Base-by-base conservation (phyloP, 2,888 invertebrate species). In the Carcina quercana region DNA sequence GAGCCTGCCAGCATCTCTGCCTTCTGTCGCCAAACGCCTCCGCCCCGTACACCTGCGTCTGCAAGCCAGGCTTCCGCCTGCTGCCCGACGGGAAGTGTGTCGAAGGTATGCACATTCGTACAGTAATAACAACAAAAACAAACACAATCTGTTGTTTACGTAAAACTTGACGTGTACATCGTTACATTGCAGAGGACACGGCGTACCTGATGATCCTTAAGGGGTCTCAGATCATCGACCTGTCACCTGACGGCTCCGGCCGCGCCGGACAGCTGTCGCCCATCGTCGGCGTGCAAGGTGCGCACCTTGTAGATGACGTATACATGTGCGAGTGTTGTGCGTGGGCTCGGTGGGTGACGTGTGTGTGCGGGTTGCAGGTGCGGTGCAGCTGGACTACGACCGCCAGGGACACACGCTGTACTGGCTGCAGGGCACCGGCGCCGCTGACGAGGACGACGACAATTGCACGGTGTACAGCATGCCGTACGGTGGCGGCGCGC, bases 371-470 rank as follows among this genome's bases (percentile, higher is more conserved):
- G n/a, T 92, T 34, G 5, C 40, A 76, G 92, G 93, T 44, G 97
- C 95, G 13, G 88, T 92, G 2, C 94, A 96, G 45, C 86, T 98
- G 34, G 98, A 98, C 65, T 98, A 93, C 63, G 98, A 99, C 63
- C 89, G 95, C 11, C 90, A 90, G 58, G 91, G 92, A 1, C 92
- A 92, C 51, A 89, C 87, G 28, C 85, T 98, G 5, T 97, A 92
- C 76, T 97, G 95, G 95, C 86, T 96, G 1, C 95, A 96, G 67
- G 83, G 87, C 1, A 85, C 86, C 28, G 83, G 87, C 0, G 70
- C 70, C 0, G 89, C 89, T 42, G 89, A 89, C 47, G 92, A 91
- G 30, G 91, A 91, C 34, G 90, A 90, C 39, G 93, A 93, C 52
- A 91, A 95, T 83, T 94, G 95, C 42, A 96, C 96, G 0, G 88